phyloP scores from a whole-genome alignment of 2,113 vertebrate genomes.

The Cairina moschata region DNA sequence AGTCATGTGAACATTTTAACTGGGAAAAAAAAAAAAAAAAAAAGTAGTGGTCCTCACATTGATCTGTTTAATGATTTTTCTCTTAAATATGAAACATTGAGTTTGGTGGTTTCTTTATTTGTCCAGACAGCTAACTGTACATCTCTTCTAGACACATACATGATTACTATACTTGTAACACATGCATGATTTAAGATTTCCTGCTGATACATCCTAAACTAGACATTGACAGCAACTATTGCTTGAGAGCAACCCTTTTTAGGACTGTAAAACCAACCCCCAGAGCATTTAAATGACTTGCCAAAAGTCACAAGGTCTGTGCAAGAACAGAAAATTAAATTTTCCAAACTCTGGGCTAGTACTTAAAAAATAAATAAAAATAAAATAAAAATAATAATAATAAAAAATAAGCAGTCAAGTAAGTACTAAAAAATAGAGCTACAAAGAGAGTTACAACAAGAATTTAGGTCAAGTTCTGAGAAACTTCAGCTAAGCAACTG shows the following conservation, averaged over 20 bases:
- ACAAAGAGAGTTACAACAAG: not conserved
- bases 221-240: not conserved
- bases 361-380: not conserved
- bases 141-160: not conserved
- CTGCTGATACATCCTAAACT: not conserved
- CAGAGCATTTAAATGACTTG: not conserved
- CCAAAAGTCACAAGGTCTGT: not conserved
- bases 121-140: not conserved
- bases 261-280: not conserved
- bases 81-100: not conserved
- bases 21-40: no score
- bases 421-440: not conserved
- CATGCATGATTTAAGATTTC: not conserved
- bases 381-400: no score
- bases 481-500: not conserved
- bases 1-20: not conserved
- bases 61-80: not conserved
- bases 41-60: not conserved
- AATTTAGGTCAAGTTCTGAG: not conserved
- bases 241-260: not conserved
- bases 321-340: not conserved
- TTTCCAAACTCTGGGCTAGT: not conserved
- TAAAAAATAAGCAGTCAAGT: no score
- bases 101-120: not conserved
- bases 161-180: not conserved